Percentiles rank a stretch among this genome's conserved stretches.
These are phyloP conservation scores for Sebastes flavidus DNA, from an alignment of 2,797 vertebrate genomes.

Conservation along the genomic window DNA sequence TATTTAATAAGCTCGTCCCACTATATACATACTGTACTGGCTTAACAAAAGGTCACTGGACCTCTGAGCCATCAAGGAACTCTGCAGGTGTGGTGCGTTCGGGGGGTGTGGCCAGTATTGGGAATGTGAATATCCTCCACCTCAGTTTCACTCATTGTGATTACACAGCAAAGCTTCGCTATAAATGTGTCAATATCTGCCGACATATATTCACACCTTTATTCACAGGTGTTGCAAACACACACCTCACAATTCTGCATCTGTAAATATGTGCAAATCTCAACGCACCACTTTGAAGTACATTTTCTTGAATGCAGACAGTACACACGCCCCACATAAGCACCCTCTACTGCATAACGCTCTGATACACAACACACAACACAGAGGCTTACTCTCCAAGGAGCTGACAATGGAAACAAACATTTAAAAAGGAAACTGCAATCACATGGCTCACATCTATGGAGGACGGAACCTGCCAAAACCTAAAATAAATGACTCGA, in stretches of 20 bases:
- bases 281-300: background rate
- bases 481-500: too few species aligned
- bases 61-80: background rate
- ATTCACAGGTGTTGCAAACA: background rate
- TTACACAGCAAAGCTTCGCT: background rate
- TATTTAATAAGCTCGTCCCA: background rate
- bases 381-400: background rate
- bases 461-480: too few species aligned
- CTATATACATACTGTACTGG: background rate
- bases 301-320: background rate
- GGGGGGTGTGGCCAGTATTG: background rate
- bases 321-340: background rate
- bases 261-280: background rate
- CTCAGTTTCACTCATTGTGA: background rate
- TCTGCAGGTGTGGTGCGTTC: background rate
- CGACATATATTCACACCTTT: background rate
- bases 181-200: background rate
- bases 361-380: background rate
- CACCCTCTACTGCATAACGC: background rate
- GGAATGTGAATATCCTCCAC: background rate
- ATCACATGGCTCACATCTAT: background rate
- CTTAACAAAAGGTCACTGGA: background rate
- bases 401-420: constrained; percentile 14
- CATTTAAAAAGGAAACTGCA: background rate
- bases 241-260: background rate